These are phyloP conservation scores for Entomyzon cyanotis DNA, from an alignment of 2,113 vertebrate genomes.

Conservation along the genomic window DNA sequence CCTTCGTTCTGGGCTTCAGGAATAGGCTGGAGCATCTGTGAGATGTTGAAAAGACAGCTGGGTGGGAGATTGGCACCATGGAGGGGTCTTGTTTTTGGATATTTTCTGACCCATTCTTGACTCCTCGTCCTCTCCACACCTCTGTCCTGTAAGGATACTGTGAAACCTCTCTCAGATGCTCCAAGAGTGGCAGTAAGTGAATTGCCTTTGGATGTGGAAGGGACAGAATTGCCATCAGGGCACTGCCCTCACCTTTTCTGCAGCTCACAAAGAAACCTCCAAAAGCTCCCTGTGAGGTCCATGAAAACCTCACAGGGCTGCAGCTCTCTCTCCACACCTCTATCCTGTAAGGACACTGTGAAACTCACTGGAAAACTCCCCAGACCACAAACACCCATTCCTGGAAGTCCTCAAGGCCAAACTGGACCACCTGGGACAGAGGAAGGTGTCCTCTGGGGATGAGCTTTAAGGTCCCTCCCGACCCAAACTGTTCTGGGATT, in stretches of 20 bases:
- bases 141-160: neutral
- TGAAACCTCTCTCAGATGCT: neutral
- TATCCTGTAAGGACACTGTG: neutral
- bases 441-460: neutral
- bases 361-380: neutral
- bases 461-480: neutral
- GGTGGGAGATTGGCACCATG: neutral
- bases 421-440: neutral
- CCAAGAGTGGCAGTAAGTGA: too few relatives aligned
- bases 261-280: too few relatives aligned
- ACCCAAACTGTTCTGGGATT: neutral
- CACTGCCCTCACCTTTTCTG: too few relatives aligned
- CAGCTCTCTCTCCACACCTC: neutral
- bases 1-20: neutral
- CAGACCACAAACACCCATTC: neutral
- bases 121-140: neutral
- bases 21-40: neutral
- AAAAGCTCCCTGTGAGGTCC: too few relatives aligned
- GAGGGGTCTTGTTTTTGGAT: too few relatives aligned
- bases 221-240: too few relatives aligned
- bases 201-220: too few relatives aligned
- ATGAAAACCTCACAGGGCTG: too few relatives aligned
- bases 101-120: neutral
- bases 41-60: neutral
- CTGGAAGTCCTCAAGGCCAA: neutral